phyloP scores from a whole-genome alignment of 2,113 vertebrate species.

The Spilogale gracilis region DNA sequence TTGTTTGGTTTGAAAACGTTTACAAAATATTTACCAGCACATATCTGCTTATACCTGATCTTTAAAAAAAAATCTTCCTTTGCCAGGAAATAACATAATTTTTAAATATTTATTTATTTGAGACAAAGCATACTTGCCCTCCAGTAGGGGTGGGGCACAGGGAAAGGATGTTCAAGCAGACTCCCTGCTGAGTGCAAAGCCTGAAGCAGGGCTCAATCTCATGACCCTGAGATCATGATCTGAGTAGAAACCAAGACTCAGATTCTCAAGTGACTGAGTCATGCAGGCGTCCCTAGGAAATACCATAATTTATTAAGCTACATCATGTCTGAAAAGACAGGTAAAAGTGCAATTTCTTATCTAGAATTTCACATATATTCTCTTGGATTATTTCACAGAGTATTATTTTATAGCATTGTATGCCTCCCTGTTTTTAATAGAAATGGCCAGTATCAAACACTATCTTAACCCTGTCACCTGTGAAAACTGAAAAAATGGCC shows the following conservation, averaged over 20 bases:
- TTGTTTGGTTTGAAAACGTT: background rate
- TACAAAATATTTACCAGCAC: background rate
- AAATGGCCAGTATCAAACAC: background rate
- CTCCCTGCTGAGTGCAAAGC: background rate
- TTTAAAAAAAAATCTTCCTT: background rate
- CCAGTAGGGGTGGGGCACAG: background rate
- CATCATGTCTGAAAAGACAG: background rate
- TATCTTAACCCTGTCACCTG: background rate
- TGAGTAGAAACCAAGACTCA: background rate
- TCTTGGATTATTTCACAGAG: background rate
- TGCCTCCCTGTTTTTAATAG: background rate
- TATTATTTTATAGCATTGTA: background rate
- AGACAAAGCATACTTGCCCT: background rate
- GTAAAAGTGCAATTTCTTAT: background rate
- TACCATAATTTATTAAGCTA: background rate
- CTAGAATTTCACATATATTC: background rate
- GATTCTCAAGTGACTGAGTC: background rate
- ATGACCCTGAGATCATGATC: background rate
- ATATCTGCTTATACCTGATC: background rate
- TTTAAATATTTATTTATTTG: background rate
- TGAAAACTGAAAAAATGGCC: background rate
- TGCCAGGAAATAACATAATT: background rate
- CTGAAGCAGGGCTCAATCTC: background rate
- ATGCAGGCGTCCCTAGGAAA: background rate
- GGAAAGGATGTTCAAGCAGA: background rate